Evolutionary conservation across 2,888 invertebrate genomes (phyloP), one percentile per base, ranked within the genome.

Genomic region (Lutraria lutraria): DNA sequence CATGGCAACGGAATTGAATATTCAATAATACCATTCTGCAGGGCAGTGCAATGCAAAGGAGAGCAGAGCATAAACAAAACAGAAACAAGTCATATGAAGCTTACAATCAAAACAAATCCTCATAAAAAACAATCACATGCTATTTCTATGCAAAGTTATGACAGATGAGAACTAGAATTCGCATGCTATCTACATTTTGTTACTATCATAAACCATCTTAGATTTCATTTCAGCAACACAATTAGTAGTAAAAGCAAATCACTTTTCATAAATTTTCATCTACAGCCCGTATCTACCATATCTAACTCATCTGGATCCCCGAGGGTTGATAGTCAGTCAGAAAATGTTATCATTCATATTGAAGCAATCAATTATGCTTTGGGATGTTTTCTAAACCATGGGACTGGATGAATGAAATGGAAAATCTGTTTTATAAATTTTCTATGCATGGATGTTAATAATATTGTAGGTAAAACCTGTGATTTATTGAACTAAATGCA

Each of bases 221-320:
- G 63, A 83, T 63, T 83, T 34, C 63, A n/a, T 83, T 83, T 83
- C 83, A 83, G n/a, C 83, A 83, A 31, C 63, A 83, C 83, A 83
- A 83, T 83, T 83, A 83, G 83, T 43, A 60, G 63, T 83, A 83
- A 83, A 60, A 83, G 83, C 83, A 83, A 68, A 83, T 83, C 63
- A 63, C 43, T 83, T 83, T 83, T 63, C 83, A 63, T 34, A 83
- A 63, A 83, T 31, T 63, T 83, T 34, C 60, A 34, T 56, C 63
- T 63, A n/a, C 4, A n/a, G 56, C 63, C 12, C n/a, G 60, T 68
- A 68, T 83, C 83, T 43, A 34, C 21, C 34, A 31, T 68, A 68
- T 83, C 83, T 43, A 34, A 63, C 16, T 60, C 63, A 63, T 63
- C 83, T n/a, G n/a, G 60, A 63, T 63, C 83, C 60, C 60, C 21